Conservation (phyloP, 2,888 invertebrate species). For the Dromius quadrimaculatus region DNA sequence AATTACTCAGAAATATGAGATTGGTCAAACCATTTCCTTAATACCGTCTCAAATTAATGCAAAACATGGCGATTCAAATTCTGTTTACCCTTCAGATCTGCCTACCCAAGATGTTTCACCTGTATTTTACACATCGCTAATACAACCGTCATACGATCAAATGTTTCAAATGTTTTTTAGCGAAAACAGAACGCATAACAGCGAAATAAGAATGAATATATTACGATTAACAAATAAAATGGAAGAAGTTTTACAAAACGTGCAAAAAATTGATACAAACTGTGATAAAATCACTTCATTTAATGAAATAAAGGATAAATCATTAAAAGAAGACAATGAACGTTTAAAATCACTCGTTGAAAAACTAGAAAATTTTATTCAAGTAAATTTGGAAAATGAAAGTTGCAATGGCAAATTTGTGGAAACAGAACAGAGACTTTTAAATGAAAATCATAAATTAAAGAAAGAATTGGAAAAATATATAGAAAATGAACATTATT, state of each 20-base stretch:
- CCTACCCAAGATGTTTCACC: constrained; percentile 34
- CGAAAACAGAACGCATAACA: constrained; percentile 74
- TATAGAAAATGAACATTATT: constrained; percentile 50
- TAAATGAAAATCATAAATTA: constrained; percentile 44
- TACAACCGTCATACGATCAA: constrained; percentile 62
- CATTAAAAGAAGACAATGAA: constrained; percentile 63
- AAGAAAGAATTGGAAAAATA: constrained; percentile 51
- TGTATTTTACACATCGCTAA: constrained; percentile 49
- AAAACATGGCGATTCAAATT: constrained; percentile 52
- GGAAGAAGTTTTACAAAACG: constrained; percentile 73
- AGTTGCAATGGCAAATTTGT: constrained; percentile 41
- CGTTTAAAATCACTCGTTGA: constrained; percentile 63
- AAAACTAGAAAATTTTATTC: constrained; percentile 42
- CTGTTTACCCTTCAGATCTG: constrained; percentile 45
- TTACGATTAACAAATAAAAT: constrained; percentile 75
- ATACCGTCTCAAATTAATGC: constrained; percentile 59
- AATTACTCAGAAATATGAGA: constrained; percentile 41
- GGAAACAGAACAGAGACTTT: constrained; percentile 49
- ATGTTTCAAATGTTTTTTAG: constrained; percentile 70
- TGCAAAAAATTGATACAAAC: constrained; percentile 59
- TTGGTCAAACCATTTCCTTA: constrained; percentile 59
- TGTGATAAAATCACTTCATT: constrained; percentile 53
- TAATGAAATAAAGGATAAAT: constrained; percentile 59
- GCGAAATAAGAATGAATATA: constrained; percentile 75
- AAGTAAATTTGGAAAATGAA: constrained; percentile 54